Evolutionary conservation across 2,113 vertebrate species (phyloP), one percentile per base, ranked within the genome.

Genomic region (Dromaius novaehollandiae): DNA sequence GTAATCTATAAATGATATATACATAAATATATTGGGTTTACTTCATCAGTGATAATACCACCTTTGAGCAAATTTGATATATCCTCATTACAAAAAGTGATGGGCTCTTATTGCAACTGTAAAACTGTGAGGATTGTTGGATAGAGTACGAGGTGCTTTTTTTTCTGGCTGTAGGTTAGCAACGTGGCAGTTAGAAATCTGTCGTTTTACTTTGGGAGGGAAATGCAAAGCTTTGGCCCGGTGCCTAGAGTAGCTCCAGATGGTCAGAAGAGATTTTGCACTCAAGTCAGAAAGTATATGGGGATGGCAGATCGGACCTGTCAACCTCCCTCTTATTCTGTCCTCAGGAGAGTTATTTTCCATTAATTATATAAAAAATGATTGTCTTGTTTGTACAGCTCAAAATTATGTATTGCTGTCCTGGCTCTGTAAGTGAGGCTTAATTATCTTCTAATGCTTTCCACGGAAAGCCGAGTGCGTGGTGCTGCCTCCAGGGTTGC

Each of bases 241-340:
- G 11, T 96, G 98, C 98, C 98, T 97, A 93, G 91, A 76, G 90
- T 91, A 92, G 63, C 88, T 97, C 98, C 96, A 82, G 94, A 93
- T 92, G 94, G 93, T 63, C 76, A 96, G 96, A 97, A 95, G 92
- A 92, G 93, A 77, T 85, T 95, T 97, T 96, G 84, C 86, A 16
- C 82, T 93, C 7, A 4, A 86, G 88, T 92, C 78, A 93, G 77
- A 94, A 92, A 89, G 71, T 82, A 2, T 70, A 70, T 42, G 90
- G 77, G 85, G 70, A 55, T 78, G 95, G 95, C 90, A 82, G 95
- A 78, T 82, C 71, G 69, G 64, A 48, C 88, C 94, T 82, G 82
- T 89, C 92, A 64, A 44, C 86, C 96, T 93, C 80, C 60, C 74
- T 93, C 55, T 76, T 69, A 53, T 25, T 93, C 82, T 61, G 34